phyloP scores from a whole-genome alignment of 2,113 vertebrate species.

The Okapia johnstoni region DNA sequence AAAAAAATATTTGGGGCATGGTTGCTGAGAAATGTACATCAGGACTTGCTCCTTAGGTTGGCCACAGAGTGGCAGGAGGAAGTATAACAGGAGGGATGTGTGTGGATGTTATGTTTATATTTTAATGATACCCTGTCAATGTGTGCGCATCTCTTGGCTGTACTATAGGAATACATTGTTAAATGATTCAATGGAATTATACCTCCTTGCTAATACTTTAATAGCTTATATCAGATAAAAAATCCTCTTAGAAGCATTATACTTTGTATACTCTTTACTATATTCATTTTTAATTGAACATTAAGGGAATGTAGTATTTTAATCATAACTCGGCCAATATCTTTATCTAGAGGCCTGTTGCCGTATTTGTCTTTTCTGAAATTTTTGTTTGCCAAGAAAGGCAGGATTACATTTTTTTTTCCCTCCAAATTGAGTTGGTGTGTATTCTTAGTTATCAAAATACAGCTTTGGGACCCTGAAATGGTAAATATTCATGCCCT shows the following conservation, averaged over 20 bases:
- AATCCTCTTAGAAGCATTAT: not conserved
- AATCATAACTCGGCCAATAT: not conserved
- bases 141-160: accelerated
- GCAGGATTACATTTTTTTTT: not conserved
- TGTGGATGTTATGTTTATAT: not conserved
- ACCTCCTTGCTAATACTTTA: not conserved
- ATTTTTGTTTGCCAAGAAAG: not conserved
- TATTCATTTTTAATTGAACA: not conserved
- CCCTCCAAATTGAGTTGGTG: not conserved
- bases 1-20: not conserved
- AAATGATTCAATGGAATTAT: not conserved
- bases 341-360: not conserved
- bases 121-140: not conserved
- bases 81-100: not conserved
- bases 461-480: not conserved
- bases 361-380: not conserved
- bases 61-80: not conserved
- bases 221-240: not conserved
- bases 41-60: not conserved
- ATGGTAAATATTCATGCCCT: not conserved
- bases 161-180: not conserved
- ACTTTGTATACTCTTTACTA: not conserved
- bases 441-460: not conserved
- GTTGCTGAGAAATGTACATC: not conserved
- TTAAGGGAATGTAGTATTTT: not conserved